Percentiles rank a stretch among this genome's conserved stretches.
These are phyloP conservation scores for Macquaria ambigua DNA, from an alignment of 2,113 vertebrate species.

Conservation along the genomic window DNA sequence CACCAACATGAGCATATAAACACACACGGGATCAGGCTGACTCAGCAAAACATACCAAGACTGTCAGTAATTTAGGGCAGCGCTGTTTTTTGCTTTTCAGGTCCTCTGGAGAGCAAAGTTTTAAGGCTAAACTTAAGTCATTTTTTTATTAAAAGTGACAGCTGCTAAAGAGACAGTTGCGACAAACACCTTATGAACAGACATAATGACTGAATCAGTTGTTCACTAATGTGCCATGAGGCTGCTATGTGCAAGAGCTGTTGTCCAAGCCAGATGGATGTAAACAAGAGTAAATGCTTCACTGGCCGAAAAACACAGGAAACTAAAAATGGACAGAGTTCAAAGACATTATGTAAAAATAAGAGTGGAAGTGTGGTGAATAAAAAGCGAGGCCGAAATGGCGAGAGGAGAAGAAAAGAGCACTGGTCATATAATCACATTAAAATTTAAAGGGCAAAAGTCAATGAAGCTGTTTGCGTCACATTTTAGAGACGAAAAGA, in stretches of 20 bases:
- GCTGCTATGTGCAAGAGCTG: neutral
- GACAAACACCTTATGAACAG: conserved; percentile 17
- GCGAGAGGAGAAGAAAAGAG: conserved; percentile 19
- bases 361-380: neutral
- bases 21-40: conserved; percentile 45
- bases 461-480: conserved; percentile 38
- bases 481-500: conserved; percentile 6
- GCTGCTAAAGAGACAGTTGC: neutral
- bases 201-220: neutral
- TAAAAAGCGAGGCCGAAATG: conserved; percentile 8
- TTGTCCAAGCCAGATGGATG: neutral
- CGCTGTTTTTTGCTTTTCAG: neutral
- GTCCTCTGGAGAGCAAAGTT: conserved; percentile 44
- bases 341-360: neutral
- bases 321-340: neutral
- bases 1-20: neutral
- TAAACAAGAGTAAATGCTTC: neutral
- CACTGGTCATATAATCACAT: conserved; percentile 38
- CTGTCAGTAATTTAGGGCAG: conserved; percentile 36
- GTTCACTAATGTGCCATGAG: neutral
- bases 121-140: neutral
- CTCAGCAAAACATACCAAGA: conserved; percentile 41
- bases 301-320: neutral
- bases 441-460: conserved; percentile 34
- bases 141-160: conserved; percentile 8